Conservation (phyloP, 2,113 vertebrate genomes). For the Eulemur rufifrons region DNA sequence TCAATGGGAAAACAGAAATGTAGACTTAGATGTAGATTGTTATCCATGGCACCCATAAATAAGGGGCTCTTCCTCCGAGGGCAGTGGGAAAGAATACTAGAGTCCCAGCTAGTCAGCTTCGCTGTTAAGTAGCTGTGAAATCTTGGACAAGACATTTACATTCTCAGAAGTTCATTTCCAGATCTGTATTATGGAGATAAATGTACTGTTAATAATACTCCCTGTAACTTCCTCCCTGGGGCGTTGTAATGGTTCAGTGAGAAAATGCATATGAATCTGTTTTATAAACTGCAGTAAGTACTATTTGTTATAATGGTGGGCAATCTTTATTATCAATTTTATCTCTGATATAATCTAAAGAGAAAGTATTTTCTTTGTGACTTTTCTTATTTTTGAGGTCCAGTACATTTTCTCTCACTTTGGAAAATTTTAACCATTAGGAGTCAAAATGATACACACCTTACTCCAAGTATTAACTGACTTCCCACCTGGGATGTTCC, state of each 20-base stretch:
- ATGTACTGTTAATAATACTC: background rate
- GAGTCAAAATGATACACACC: background rate
- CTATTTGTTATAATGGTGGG: background rate
- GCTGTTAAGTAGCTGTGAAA: background rate
- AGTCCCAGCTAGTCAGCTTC: background rate
- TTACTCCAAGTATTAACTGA: background rate
- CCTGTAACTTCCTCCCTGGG: background rate
- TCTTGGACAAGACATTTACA: background rate
- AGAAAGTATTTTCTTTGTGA: background rate
- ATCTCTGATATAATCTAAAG: conserved; percentile 21
- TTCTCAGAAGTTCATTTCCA: background rate
- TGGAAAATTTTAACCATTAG: conserved; percentile 27
- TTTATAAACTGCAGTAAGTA: background rate
- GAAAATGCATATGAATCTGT: background rate
- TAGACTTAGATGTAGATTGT: background rate
- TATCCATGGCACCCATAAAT: background rate
- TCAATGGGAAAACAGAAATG: background rate
- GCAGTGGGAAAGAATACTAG: background rate
- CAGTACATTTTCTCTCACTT: background rate
- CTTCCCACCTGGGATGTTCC: background rate
- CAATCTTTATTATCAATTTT: background rate
- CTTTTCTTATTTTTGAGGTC: background rate
- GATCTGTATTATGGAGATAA: background rate
- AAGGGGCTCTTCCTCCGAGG: background rate
- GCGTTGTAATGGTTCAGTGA: background rate